phyloP scores from a whole-genome alignment of 2,888 invertebrate genomes.

The Ariolimax columbianus region DNA sequence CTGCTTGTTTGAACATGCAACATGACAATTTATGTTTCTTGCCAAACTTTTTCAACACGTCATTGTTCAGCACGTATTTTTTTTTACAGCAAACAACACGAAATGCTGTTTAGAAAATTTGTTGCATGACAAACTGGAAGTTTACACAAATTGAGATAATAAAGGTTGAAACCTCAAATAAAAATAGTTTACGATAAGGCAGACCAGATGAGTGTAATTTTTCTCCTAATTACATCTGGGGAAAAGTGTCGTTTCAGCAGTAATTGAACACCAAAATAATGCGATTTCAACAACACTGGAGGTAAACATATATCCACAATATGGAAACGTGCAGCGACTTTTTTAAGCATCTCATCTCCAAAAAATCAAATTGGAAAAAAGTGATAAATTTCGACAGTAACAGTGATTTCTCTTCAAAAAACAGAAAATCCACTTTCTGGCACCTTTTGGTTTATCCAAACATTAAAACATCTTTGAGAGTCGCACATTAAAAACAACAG shows the following conservation, averaged over 20 bases:
- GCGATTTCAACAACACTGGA: constrained; percentile 17
- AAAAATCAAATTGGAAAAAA: background rate
- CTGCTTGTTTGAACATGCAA: background rate
- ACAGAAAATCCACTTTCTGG: too few species aligned
- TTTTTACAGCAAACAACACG: background rate
- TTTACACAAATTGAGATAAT: background rate
- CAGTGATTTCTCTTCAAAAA: too few species aligned
- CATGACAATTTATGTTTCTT: background rate
- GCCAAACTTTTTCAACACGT: background rate
- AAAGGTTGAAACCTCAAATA: background rate
- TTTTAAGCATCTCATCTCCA: background rate
- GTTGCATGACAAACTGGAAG: background rate
- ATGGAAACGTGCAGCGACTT: background rate
- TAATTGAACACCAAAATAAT: constrained; percentile 27
- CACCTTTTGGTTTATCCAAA: too few species aligned
- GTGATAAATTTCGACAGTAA: too few species aligned
- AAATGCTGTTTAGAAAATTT: background rate
- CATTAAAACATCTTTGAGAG: too few species aligned
- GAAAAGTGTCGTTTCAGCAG: constrained; percentile 25
- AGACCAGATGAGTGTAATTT: background rate
- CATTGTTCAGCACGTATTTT: background rate
- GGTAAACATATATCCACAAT: constrained; percentile 28
- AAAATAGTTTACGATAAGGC: constrained; percentile 27
- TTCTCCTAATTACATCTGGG: background rate
- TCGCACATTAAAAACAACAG: too few species aligned